Evolutionary conservation across 2,113 vertebrate genomes (phyloP).

Genomic region (Enhydra lutris): DNA sequence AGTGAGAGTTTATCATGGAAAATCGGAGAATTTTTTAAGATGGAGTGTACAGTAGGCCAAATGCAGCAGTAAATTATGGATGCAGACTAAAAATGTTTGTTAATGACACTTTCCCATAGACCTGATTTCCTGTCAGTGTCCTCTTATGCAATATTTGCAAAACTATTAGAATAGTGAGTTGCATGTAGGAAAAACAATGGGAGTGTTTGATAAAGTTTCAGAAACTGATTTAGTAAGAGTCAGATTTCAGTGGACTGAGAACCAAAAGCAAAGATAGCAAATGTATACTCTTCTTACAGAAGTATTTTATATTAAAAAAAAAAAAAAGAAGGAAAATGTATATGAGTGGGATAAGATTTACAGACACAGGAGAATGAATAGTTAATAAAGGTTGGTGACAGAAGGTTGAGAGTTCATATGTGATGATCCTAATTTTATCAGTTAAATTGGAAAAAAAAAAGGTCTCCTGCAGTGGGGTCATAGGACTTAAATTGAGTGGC

Average conservation of each 20-base stretch:
- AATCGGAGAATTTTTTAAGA: background rate
- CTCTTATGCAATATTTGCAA: background rate
- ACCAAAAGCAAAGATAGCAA: background rate
- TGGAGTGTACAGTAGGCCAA: rapidly evolving
- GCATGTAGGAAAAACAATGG: background rate
- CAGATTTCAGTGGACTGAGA: background rate
- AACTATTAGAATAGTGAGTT: background rate
- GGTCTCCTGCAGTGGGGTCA: rapidly evolving
- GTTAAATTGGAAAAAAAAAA: background rate
- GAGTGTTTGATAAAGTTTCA: background rate
- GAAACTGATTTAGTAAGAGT: background rate
- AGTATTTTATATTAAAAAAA: background rate
- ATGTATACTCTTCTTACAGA: background rate
- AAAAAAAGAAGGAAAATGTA: background rate
- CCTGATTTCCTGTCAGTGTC: background rate
- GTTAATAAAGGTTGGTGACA: background rate
- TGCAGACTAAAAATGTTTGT: background rate
- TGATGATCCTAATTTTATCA: background rate
- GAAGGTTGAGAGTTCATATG: background rate
- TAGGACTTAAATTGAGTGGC: background rate
- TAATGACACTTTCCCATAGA: background rate
- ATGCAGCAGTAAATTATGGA: background rate
- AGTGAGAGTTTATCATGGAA: too few relatives aligned
- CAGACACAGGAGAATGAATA: background rate
- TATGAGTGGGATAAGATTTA: background rate